Conservation (phyloP, 2,888 invertebrate genomes). For the Zeuzera pyrina region DNA sequence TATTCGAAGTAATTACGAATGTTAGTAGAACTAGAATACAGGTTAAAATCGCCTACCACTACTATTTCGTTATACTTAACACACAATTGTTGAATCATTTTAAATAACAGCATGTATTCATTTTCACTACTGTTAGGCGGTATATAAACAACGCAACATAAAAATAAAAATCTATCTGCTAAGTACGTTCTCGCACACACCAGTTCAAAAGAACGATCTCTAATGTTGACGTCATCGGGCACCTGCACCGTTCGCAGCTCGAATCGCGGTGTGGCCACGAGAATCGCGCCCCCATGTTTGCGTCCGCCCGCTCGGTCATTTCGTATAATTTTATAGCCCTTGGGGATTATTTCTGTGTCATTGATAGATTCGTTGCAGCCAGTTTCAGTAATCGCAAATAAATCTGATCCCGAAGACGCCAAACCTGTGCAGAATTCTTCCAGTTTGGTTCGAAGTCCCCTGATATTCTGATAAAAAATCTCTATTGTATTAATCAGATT, state of each 20-base stretch:
- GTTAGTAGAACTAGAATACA: too few species aligned
- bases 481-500: too few species aligned
- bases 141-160: too few species aligned
- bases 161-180: too few species aligned
- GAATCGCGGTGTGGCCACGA: slow-evolving; percentile 10
- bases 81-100: slow-evolving; percentile 4
- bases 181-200: slow-evolving; percentile 8
- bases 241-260: slow-evolving; percentile 7
- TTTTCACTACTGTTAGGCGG: slow-evolving; percentile 2
- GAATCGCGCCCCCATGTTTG: slow-evolving; percentile 10
- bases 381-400: slow-evolving; percentile 17
- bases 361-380: slow-evolving; percentile 15
- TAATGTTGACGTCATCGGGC: slow-evolving; percentile 5
- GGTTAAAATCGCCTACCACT: too few species aligned
- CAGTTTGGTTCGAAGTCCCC: slow-evolving; percentile 14
- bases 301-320: slow-evolving; percentile 10
- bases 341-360: slow-evolving; percentile 13
- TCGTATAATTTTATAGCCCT: slow-evolving; percentile 7
- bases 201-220: slow-evolving; percentile 7
- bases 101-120: slow-evolving; percentile 8
- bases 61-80: not conserved
- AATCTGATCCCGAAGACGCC: slow-evolving; percentile 7
- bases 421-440: slow-evolving; percentile 9
- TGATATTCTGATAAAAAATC: slow-evolving; percentile 14
- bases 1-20: too few species aligned